Base-by-base conservation (phyloP, 2,888 invertebrate species). In the Clostera curtula region DNA sequence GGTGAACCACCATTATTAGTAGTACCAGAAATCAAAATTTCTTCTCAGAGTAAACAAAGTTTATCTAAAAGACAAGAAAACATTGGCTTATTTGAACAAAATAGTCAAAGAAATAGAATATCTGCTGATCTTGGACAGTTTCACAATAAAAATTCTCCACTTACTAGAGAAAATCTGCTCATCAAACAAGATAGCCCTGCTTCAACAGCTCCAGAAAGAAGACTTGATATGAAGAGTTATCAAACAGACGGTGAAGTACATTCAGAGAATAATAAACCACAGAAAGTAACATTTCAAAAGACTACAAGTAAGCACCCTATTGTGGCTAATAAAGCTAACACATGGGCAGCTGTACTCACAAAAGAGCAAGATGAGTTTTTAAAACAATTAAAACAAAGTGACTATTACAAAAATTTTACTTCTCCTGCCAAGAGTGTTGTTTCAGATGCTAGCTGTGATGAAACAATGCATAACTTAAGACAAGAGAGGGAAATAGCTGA, bases 401-500 rank as follows among this genome's bases (percentile, higher is more conserved):
- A 71, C 6, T 79, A 77, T 49, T 80, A 84, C 34, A 79, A 76
- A 51, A 80, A 80, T 38, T 82, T 69, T 60, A 36, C 45, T 18
- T 80, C 83, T 3, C 82, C 82, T 19, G 45, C 75, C 2, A 82
- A 80, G 50, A 83, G 77, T 49, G 44, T 42, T 11, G 30, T 60
- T 14, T 76, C 82, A 2, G 72, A 83, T 25, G 39, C 53, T 2
- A 80, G 79, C 34, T 69, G 59, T 56, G 66, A 77, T 51, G 73
- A 73, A 23, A 60, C 59, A 17, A 40, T 59, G 14, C 38, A 19
- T 36, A 75, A 51, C 56, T 37, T 67, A 2, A 53, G 43, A 8
- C 59, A 65, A 10, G 77, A 76, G 12, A 76, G 66, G 51, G 87
- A 88, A 65, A 45, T 68, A 2, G 88, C 88, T 15, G 92, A 93